Evolutionary conservation across 1,140 invertebrate genomes (phyloP).

Genomic region (Glomeris maerens): DNA sequence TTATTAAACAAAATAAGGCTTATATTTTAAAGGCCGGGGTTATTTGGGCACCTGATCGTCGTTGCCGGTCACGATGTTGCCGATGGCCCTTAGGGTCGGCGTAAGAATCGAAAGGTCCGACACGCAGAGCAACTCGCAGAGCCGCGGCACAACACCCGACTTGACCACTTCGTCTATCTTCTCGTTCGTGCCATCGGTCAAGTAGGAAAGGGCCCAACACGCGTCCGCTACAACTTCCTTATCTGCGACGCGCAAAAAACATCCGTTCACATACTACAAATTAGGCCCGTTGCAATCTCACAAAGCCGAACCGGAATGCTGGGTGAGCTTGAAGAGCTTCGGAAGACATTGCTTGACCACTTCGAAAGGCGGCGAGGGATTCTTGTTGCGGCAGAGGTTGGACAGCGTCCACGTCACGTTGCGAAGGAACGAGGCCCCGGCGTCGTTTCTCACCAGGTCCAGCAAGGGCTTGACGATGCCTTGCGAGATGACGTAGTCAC

Average conservation of each 20-base stretch:
- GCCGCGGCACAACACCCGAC: slow-evolving; percentile 50
- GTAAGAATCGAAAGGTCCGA: slow-evolving; percentile 62
- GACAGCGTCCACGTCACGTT: slow-evolving; percentile 82
- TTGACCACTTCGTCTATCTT: slow-evolving; percentile 75
- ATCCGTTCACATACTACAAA: no score
- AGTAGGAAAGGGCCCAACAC: slow-evolving; percentile 92
- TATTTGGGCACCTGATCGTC: slow-evolving; percentile 44
- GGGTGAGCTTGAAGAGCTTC: slow-evolving; percentile 59
- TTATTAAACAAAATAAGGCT: neutral
- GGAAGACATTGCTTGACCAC: slow-evolving; percentile 65
- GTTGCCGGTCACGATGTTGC: slow-evolving; percentile 76
- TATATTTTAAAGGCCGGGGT: neutral
- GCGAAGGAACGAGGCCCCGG: slow-evolving; percentile 34
- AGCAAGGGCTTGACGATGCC: slow-evolving; percentile 52
- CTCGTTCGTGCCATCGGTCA: slow-evolving; percentile 85
- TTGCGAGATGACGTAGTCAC: slow-evolving; percentile 55
- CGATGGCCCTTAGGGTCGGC: slow-evolving; percentile 70
- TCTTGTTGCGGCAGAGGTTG: slow-evolving; percentile 84
- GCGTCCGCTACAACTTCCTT: slow-evolving; percentile 52
- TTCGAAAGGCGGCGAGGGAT: slow-evolving; percentile 63
- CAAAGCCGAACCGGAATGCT: slow-evolving; percentile 59
- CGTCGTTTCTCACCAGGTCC: slow-evolving; percentile 44
- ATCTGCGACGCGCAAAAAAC: no score
- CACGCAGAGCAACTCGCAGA: slow-evolving; percentile 59
- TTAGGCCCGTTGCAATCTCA: no score